phyloP scores from a whole-genome alignment of 2,888 invertebrate species.

The Drosophila formosana region DNA sequence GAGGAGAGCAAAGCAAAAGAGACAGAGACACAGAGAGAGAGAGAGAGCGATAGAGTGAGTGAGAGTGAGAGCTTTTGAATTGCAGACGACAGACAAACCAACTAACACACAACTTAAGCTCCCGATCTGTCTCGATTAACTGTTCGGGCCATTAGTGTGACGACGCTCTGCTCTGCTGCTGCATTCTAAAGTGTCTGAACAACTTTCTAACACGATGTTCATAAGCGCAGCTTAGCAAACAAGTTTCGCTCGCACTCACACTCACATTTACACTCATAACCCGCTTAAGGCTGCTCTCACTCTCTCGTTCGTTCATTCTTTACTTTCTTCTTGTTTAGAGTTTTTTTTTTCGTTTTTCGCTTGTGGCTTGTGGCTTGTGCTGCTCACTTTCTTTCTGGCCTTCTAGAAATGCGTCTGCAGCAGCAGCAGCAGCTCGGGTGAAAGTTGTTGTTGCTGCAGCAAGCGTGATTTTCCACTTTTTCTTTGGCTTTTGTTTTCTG shows the following conservation, averaged over 20 bases:
- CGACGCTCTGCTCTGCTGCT: slow-evolving; percentile 18
- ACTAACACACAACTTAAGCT: slow-evolving; percentile 59
- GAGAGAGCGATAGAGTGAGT: slow-evolving; percentile 24
- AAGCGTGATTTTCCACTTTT: slow-evolving; percentile 79
- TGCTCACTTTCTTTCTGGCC: slow-evolving; percentile 60
- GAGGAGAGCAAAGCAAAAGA: slow-evolving; percentile 5
- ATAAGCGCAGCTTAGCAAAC: slow-evolving; percentile 54
- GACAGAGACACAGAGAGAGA: not conserved
- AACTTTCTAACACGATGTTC: slow-evolving; percentile 54
- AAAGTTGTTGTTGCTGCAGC: slow-evolving; percentile 73
- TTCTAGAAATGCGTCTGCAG: slow-evolving; percentile 53
- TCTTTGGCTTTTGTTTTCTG: slow-evolving; percentile 65
- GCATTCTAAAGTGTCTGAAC: slow-evolving; percentile 57
- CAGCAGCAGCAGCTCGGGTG: slow-evolving; percentile 54
- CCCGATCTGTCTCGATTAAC: slow-evolving; percentile 41
- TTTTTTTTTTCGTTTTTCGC: slow-evolving; percentile 6
- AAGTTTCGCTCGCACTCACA: slow-evolving; percentile 41
- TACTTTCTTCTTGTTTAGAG: slow-evolving; percentile 51
- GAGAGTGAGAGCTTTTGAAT: slow-evolving; percentile 43
- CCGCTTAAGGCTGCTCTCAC: not conserved
- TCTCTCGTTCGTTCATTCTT: slow-evolving; percentile 31
- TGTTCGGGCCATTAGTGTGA: slow-evolving; percentile 31
- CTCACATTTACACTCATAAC: not conserved
- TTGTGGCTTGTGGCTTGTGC: slow-evolving; percentile 23
- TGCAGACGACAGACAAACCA: slow-evolving; percentile 35